Evolutionary conservation across 2,113 vertebrate genomes (phyloP).

Genomic region (Oreotragus oreotragus): DNA sequence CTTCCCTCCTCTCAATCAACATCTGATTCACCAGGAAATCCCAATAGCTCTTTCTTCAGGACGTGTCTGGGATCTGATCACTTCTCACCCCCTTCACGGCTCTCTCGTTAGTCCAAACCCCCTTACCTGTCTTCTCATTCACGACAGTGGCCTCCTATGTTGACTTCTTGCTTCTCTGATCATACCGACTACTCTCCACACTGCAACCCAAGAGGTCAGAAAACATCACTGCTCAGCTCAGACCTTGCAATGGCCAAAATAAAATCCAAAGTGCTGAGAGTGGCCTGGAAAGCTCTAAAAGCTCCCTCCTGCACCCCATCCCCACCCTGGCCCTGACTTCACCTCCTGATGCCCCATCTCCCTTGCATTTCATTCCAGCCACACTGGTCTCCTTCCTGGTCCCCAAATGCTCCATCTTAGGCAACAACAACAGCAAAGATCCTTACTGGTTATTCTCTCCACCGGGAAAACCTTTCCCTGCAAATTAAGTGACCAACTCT

Average conservation of each 20-base stretch:
- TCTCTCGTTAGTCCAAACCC: background rate
- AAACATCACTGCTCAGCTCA: background rate
- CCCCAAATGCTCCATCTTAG: background rate
- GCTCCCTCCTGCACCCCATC: background rate
- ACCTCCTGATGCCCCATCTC: background rate
- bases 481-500: background rate
- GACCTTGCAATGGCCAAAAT: background rate
- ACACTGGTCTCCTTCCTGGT: background rate
- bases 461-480: background rate
- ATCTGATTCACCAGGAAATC: background rate
- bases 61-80: background rate
- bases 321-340: background rate
- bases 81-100: background rate
- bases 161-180: background rate
- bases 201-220: background rate
- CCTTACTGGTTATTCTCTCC: background rate
- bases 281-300: background rate
- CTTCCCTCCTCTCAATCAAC: background rate
- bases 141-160: background rate
- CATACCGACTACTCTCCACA: background rate
- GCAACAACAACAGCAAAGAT: background rate
- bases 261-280: background rate
- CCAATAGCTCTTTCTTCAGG: background rate
- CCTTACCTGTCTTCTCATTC: background rate
- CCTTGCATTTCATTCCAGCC: background rate